Base-by-base conservation (phyloP, 2,797 vertebrate species). In the Muscicapa comitata region DNA sequence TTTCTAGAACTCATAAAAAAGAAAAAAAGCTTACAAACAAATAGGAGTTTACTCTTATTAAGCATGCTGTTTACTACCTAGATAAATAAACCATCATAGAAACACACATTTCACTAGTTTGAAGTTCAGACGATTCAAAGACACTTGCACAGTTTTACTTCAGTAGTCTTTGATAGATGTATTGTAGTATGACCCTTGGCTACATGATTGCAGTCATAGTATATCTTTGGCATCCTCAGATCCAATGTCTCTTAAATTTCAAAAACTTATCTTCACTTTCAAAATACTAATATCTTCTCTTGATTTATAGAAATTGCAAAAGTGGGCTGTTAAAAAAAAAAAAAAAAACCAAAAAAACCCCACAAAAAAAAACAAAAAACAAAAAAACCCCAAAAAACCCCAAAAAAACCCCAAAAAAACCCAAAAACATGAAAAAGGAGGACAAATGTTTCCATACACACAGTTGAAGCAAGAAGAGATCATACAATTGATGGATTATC, bases 1-100 rank as follows among this genome's bases (percentile, higher is more conserved):
- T 58, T 35, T 53, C 6, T 51, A 48, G 6, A 77, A 20, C 26
- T 50, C 55, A 12, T 73, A 16, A 18, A 54, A 61, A 31, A 23
- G 0, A 16, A 20, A n/a, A n/a, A 47, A 31, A 57, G 11, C 4
- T 10, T 38, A 9, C 6, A 70, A 59, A 4, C 2, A 54, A 45
- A 42, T 58, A 17, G 67, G 9, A 65, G 2, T 51, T 80, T 59
- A 62, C 5, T 40, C 4, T 11, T 58, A 23, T 9, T 51, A 57
- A 40, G 4, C 62, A 47, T 26, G 19, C 1, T 48, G 17, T 37
- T 53, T 51, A 33, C 8, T 74, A 67, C n/a, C 12, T 67, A 67
- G 73, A 59, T n/a, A 88, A 83, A 50, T 24, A 82, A 79, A 16
- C 2, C 21, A 33, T 28, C 15, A 47, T 2, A 55, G 37, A 82